Percentiles rank a stretch among this genome's conserved stretches.
phyloP scores from a whole-genome alignment of 2,888 invertebrate genomes.

The Pachliopta kotzebuea region DNA sequence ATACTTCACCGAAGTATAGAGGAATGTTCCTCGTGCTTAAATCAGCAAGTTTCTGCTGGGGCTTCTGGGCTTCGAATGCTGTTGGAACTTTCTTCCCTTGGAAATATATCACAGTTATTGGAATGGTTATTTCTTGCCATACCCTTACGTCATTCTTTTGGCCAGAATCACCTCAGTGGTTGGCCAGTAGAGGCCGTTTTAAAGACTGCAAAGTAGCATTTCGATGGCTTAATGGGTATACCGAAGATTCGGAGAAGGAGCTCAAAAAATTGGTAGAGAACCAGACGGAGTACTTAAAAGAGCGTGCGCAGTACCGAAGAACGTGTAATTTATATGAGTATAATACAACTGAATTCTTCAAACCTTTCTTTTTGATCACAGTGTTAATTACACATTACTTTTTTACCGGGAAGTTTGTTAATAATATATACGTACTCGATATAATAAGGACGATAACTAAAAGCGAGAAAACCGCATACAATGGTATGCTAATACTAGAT shows the following conservation, averaged over 20 bases:
- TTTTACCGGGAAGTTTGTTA: constrained; percentile 40
- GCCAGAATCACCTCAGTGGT: constrained; percentile 35
- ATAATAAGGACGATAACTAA: constrained; percentile 30
- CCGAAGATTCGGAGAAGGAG: constrained; percentile 28
- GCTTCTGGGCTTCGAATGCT: constrained; percentile 53
- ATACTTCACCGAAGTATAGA: constrained; percentile 49
- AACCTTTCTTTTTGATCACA: constrained; percentile 29
- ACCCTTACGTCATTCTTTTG: constrained; percentile 30
- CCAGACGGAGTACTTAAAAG: background rate
- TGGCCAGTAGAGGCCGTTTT: constrained; percentile 32
- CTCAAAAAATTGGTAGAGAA: constrained; percentile 19
- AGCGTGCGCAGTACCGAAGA: background rate
- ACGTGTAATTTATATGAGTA: background rate
- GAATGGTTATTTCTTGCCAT: constrained; percentile 36
- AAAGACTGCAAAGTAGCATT: constrained; percentile 32
- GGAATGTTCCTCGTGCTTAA: constrained; percentile 52
- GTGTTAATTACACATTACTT: constrained; percentile 43
- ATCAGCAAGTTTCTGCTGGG: constrained; percentile 51
- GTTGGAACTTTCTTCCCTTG: constrained; percentile 46
- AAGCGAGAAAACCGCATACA: constrained; percentile 30
- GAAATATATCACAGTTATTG: constrained; percentile 31
- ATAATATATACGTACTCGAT: constrained; percentile 32
- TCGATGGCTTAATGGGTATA: constrained; percentile 33
- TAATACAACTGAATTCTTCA: constrained; percentile 30
- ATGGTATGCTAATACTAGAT: constrained; percentile 31